Conservation (phyloP, 2,797 vertebrate genomes). For the Pseudocheirus occidentalis region DNA sequence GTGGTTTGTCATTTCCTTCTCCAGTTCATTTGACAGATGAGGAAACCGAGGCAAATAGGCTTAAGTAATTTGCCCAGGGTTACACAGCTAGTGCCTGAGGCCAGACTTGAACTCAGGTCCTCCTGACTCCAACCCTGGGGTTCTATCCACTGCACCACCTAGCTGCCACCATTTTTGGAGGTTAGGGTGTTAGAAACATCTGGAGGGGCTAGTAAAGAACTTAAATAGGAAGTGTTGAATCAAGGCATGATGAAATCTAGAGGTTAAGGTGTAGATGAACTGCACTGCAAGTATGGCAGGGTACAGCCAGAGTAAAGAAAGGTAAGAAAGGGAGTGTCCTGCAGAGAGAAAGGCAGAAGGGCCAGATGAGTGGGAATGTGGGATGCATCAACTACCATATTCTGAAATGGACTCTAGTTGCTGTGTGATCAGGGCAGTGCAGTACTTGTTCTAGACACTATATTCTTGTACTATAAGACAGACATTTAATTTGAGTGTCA, state of each 20-base stretch:
- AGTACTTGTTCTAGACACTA: not conserved
- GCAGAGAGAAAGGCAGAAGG: not conserved
- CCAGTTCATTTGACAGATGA: no score
- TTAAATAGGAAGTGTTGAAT: not conserved
- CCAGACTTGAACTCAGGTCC: not conserved
- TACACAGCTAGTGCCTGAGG: no score
- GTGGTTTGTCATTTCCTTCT: no score
- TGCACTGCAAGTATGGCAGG: not conserved
- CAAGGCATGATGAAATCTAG: not conserved
- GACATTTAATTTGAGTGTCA: no score
- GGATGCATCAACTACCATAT: not conserved
- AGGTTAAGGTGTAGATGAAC: not conserved
- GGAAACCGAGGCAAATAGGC: no score
- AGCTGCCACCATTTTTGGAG: not conserved
- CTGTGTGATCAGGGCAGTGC: no score
- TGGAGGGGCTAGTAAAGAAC: not conserved
- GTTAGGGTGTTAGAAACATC: no score
- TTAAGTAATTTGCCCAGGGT: no score
- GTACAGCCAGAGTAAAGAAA: not conserved
- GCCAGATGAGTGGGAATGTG: not conserved
- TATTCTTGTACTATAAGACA: not conserved
- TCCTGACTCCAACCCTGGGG: not conserved
- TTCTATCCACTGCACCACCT: not conserved
- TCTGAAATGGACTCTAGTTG: not conserved
- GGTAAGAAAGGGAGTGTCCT: not conserved